Percentiles rank a stretch among this genome's conserved stretches.
phyloP scores from a whole-genome alignment of 2,113 vertebrate genomes.

The Cyanoliseus patagonus region DNA sequence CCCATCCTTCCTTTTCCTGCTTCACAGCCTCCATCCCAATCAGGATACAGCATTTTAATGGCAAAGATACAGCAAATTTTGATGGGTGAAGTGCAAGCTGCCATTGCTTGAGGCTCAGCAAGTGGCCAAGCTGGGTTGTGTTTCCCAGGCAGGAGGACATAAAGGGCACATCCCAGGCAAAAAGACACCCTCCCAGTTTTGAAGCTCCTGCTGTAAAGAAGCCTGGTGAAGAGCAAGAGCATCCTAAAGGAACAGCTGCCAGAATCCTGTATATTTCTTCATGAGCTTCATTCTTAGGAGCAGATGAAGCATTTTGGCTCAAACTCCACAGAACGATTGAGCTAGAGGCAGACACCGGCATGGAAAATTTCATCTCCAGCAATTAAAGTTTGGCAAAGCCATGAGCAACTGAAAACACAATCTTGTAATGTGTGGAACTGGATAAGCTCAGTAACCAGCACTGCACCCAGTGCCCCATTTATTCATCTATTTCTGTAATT shows the following conservation, averaged over 20 bases:
- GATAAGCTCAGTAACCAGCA: neutral
- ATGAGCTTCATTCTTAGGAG: neutral
- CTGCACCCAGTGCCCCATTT: constrained; percentile 31
- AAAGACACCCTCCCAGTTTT: neutral
- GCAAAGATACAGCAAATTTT: neutral
- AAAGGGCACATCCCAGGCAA: neutral
- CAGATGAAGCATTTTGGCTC: constrained; percentile 43
- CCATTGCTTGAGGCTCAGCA: neutral
- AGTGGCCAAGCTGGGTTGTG: accelerated
- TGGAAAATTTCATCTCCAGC: constrained; percentile 14
- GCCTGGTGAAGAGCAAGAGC: neutral
- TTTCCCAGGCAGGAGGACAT: neutral
- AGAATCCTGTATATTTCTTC: neutral
- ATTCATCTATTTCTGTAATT: constrained; percentile 51
- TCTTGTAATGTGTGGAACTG: neutral
- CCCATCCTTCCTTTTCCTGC: neutral
- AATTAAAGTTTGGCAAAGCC: constrained; percentile 38
- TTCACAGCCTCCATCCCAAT: neutral
- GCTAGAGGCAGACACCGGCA: neutral
- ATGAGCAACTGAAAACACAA: neutral
- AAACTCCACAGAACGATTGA: neutral
- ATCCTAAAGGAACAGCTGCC: accelerated
- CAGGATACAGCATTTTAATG: neutral
- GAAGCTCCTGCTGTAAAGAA: neutral
- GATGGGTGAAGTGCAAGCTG: neutral